Evolutionary conservation across 2,797 vertebrate genomes (phyloP).

Genomic region (Pterois miles): DNA sequence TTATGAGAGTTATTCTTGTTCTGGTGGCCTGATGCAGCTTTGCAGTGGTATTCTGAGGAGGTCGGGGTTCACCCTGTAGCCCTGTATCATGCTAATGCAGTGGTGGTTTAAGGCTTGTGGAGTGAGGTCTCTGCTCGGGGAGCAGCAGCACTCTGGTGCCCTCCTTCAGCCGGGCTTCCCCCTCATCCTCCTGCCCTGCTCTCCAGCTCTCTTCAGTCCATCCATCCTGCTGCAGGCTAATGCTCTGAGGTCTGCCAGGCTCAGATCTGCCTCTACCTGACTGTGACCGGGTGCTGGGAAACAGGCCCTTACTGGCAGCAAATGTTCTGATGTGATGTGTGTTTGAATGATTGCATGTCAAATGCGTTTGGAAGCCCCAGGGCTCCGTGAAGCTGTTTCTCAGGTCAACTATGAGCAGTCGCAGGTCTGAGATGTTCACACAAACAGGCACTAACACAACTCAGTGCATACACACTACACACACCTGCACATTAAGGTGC

Average conservation of each 20-base stretch:
- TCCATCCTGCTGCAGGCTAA: conserved; percentile 8
- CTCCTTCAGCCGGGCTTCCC: not conserved
- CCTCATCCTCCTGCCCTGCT: not conserved
- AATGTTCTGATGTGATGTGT: conserved; percentile 39
- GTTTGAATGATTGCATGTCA: conserved; percentile 34
- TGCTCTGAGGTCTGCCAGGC: not conserved
- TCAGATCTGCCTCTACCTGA: conserved; percentile 30
- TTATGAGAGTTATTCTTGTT: not conserved
- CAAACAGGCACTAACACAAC: not conserved
- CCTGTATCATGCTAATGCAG: not conserved
- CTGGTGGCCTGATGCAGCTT: not conserved
- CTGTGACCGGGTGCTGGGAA: conserved; percentile 32
- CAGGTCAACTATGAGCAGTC: conserved; percentile 20
- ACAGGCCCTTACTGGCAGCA: conserved; percentile 29
- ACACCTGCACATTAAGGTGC: not conserved
- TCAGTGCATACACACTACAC: not conserved
- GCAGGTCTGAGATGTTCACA: not conserved
- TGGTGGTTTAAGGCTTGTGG: not conserved
- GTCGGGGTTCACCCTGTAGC: not conserved
- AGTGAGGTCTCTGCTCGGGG: not conserved
- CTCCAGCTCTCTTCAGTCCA: not conserved
- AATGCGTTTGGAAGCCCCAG: conserved; percentile 23
- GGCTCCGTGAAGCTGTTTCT: conserved; percentile 44
- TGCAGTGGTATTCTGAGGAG: not conserved
- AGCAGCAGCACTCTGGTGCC: not conserved